Percentiles rank a stretch among this genome's conserved stretches.
Conservation (phyloP, 2,888 invertebrate genomes). For the Amaurobius ferox region DNA sequence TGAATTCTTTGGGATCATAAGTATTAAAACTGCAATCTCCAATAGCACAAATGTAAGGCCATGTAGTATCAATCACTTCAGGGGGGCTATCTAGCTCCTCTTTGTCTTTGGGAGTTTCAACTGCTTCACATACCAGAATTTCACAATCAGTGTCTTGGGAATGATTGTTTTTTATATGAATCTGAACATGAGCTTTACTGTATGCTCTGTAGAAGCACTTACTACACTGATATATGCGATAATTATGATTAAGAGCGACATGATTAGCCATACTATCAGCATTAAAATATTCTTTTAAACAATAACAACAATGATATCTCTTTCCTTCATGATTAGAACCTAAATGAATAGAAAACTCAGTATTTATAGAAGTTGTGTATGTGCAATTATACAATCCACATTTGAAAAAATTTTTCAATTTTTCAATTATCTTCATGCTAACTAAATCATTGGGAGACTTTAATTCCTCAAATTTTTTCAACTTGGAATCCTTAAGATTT, state of each 20-base stretch:
- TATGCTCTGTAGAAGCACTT: conserved; percentile 62
- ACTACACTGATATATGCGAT: conserved; percentile 56
- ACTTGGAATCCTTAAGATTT: conserved; percentile 6
- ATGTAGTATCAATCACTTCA: conserved; percentile 10
- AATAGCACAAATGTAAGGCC: conserved; percentile 58
- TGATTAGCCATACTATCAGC: conserved; percentile 25
- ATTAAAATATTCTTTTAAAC: conserved; percentile 26
- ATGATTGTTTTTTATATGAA: conserved; percentile 50
- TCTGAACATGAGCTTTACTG: conserved; percentile 53
- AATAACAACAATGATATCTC: conserved; percentile 46
- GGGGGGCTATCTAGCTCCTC: too few relatives aligned
- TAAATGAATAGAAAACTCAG: conserved; percentile 27
- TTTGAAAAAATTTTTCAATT: conserved; percentile 56
- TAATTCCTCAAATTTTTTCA: conserved; percentile 42
- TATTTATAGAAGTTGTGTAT: conserved; percentile 27
- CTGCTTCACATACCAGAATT: conserved; percentile 19
- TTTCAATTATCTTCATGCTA: conserved; percentile 30
- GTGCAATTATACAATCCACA: conserved; percentile 42
- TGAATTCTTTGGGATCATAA: conserved; percentile 59
- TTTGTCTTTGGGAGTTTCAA: neutral
- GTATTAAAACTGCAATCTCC: conserved; percentile 44
- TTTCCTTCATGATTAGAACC: conserved; percentile 12
- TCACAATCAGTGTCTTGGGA: neutral
- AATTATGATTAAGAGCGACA: conserved; percentile 32
- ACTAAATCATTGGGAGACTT: conserved; percentile 45